Conservation (phyloP, 1,140 invertebrate species). For the Tetragnatha versicolor region DNA sequence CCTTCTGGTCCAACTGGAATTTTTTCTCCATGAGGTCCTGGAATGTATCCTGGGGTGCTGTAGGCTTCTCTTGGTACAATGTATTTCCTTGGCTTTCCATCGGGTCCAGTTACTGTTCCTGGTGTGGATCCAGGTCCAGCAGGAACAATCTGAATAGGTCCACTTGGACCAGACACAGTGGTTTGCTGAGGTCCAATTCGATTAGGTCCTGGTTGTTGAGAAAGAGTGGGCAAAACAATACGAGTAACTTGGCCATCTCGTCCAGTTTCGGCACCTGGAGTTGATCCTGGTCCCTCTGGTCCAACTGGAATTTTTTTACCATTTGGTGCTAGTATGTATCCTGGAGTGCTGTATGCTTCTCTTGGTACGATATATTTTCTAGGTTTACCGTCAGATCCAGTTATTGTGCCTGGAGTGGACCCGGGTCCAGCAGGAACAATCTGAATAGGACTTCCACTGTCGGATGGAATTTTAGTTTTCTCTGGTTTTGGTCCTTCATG, state of each 20-base stretch:
- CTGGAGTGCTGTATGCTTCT: conserved; percentile 6
- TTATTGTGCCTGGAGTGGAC: conserved; percentile 13
- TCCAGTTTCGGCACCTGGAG: conserved; percentile 8
- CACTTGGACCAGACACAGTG: neutral
- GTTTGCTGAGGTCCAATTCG: neutral
- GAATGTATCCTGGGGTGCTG: neutral
- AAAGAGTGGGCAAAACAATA: neutral
- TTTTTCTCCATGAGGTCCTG: neutral
- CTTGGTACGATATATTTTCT: neutral
- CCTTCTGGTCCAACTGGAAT: neutral
- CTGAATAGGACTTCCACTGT: neutral
- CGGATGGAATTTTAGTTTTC: no score
- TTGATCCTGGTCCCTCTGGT: conserved; percentile 19
- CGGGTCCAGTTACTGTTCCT: neutral
- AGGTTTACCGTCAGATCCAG: neutral
- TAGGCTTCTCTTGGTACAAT: neutral
- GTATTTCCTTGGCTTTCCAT: neutral
- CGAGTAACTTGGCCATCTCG: neutral
- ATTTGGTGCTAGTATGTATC: conserved; percentile 1
- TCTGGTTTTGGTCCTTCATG: neutral
- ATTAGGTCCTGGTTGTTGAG: neutral
- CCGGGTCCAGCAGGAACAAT: neutral
- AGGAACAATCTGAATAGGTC: neutral
- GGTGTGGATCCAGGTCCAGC: conserved; percentile 21
- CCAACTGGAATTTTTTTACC: conserved; percentile 9